Base-by-base conservation (phyloP, 92 coral and sea anemone species). In the Pocillopora grandis region DNA sequence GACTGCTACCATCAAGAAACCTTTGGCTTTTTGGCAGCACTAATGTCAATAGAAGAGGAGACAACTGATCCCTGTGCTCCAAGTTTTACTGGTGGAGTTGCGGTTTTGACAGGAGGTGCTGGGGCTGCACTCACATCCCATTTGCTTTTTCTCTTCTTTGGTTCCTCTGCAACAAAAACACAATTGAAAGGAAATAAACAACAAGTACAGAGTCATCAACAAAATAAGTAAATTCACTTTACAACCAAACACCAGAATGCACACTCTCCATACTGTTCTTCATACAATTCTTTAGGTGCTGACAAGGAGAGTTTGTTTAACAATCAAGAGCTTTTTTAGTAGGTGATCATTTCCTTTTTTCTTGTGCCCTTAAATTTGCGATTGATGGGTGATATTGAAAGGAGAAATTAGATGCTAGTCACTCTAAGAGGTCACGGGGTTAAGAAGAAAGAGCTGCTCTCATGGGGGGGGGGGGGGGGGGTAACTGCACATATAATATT, bases 71-170 rank as follows among this genome's bases (percentile, higher is more conserved):
- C 84, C 77, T 67, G 83, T 58, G 20, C 86, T 52, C 89, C 89
- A 36, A 84, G 83, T 65, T 87, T 81, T 23, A 87, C 81, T 6
- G 97, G 89, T 31, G 92, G 90, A 21, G 91, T 90, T 10, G 87
- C 89, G 5, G 91, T 84, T 63, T 80, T 90, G 10, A 84, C 78
- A 5, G 92, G 82, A 49, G 87, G 88, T 6, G 91, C 93, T 12
- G 97, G 62, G 3, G 80, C 90, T 1, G 90, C 97, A 59, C 94
- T 93, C 12, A 93, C 91, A 58, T 96, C 98, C 99, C 99, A 97
- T 64, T 97, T 97, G 83, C 94, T 88, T 63, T 91, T 97, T 10
- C 99, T 84, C 66, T 91, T 97, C 82, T 90, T 91, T 1, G 98
- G 80, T 23, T 93, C 99, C 13, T 96, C 99, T 66, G 81, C 97